Evolutionary conservation across 2,113 vertebrate genomes (phyloP).

Genomic region (Colinus virginianus): DNA sequence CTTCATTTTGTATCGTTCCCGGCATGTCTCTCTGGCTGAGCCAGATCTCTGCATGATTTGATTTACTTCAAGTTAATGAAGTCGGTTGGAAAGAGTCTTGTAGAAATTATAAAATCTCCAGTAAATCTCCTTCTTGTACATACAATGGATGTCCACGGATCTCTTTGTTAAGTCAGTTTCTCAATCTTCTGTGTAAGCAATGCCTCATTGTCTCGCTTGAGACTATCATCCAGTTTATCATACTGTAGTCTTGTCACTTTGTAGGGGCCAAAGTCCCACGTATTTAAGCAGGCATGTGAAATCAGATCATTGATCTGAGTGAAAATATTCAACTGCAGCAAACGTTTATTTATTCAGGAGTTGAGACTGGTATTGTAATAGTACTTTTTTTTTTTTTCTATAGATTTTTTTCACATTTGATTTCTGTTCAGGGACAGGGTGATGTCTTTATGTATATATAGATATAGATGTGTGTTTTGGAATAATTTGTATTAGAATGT

Average conservation of each 20-base stretch:
- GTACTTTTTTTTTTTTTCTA: neutral
- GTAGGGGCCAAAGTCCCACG: constrained; percentile 61
- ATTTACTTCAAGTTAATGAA: constrained; percentile 83
- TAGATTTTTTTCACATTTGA: constrained; percentile 58
- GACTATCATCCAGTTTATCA: constrained; percentile 71
- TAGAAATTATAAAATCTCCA: constrained; percentile 80
- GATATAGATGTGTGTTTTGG: neutral
- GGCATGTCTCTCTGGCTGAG: constrained; percentile 71
- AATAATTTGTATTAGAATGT: constrained; percentile 23
- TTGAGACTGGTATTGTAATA: constrained; percentile 30
- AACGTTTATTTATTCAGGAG: constrained; percentile 73
- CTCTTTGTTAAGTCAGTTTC: constrained; percentile 75
- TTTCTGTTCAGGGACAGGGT: constrained; percentile 39
- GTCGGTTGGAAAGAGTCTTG: constrained; percentile 76
- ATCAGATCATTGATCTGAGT: constrained; percentile 68
- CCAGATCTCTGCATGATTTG: constrained; percentile 81
- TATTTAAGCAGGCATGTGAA: constrained; percentile 69
- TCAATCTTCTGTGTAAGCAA: constrained; percentile 80
- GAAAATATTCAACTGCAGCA: constrained; percentile 59
- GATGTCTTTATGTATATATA: neutral
- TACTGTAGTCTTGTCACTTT: constrained; percentile 69
- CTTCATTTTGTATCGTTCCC: constrained; percentile 76
- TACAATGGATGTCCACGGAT: constrained; percentile 73
- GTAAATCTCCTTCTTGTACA: constrained; percentile 77
- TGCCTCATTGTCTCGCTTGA: constrained; percentile 73